Evolutionary conservation across 2,113 vertebrate species (phyloP).

Genomic region (Vanacampus margaritifer): DNA sequence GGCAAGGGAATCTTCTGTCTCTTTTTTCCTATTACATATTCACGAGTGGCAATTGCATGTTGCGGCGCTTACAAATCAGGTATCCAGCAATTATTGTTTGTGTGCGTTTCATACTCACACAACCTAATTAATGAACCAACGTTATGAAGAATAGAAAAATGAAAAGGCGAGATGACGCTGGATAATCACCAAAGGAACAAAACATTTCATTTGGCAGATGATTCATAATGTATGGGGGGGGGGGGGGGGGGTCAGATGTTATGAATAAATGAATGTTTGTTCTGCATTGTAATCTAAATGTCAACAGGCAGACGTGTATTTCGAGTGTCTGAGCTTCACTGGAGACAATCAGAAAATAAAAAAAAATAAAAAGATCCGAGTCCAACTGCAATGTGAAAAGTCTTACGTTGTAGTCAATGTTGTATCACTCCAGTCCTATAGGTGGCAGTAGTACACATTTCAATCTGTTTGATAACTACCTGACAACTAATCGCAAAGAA

Average conservation of each 20-base stretch:
- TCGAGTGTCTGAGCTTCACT: conserved; percentile 22
- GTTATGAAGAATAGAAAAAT: background rate
- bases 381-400: too few species aligned
- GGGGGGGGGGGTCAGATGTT: background rate
- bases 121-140: background rate
- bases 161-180: background rate
- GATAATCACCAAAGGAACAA: background rate
- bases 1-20: conserved; percentile 3
- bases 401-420: too few species aligned
- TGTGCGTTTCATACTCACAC: background rate
- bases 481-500: too few species aligned
- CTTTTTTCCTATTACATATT: conserved; percentile 10
- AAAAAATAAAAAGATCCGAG: too few species aligned
- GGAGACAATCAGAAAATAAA: background rate
- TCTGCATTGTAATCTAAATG: conserved; percentile 19
- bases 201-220: background rate
- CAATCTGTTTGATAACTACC: too few species aligned
- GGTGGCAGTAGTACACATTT: too few species aligned
- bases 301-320: conserved; percentile 5
- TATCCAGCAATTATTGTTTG: background rate
- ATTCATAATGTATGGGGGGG: background rate
- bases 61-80: conserved; percentile 18
- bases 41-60: conserved; percentile 5
- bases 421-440: too few species aligned
- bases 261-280: conserved; percentile 1